These are phyloP conservation scores for Ceyx erithaca DNA, from an alignment of 2,797 vertebrate species.

Conservation along the genomic window DNA sequence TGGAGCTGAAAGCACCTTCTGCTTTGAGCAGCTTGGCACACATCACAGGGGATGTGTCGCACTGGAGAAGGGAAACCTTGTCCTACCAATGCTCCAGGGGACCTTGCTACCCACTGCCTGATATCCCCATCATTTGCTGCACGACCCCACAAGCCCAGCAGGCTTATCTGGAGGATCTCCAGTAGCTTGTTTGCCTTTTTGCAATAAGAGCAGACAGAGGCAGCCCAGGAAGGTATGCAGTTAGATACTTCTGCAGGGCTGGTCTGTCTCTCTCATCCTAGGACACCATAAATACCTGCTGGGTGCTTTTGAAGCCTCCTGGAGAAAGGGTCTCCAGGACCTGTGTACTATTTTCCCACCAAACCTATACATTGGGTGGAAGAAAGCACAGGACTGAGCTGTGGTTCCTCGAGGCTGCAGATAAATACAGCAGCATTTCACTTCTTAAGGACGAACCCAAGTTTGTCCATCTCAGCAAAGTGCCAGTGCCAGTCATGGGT, in stretches of 20 bases:
- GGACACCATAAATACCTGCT: background rate
- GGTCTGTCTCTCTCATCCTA: background rate
- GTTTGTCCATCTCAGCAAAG: background rate
- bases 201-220: background rate
- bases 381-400: background rate
- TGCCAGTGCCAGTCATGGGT: background rate
- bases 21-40: slow-evolving; percentile 15
- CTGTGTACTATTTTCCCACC: background rate
- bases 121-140: background rate
- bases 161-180: background rate
- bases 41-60: background rate
- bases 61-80: background rate
- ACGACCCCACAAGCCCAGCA: background rate
- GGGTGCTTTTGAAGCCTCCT: background rate
- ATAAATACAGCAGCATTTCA: background rate
- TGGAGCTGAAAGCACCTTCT: background rate
- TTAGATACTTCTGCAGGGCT: background rate
- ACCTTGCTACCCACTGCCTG: background rate
- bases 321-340: background rate
- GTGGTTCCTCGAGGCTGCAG: background rate
- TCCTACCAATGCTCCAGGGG: background rate
- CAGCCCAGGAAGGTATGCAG: background rate
- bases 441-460: background rate
- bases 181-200: background rate
- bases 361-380: background rate